Evolutionary conservation across 2,888 invertebrate species (phyloP), one percentile per base, ranked within the genome.

Genomic region (Atrina japonica): DNA sequence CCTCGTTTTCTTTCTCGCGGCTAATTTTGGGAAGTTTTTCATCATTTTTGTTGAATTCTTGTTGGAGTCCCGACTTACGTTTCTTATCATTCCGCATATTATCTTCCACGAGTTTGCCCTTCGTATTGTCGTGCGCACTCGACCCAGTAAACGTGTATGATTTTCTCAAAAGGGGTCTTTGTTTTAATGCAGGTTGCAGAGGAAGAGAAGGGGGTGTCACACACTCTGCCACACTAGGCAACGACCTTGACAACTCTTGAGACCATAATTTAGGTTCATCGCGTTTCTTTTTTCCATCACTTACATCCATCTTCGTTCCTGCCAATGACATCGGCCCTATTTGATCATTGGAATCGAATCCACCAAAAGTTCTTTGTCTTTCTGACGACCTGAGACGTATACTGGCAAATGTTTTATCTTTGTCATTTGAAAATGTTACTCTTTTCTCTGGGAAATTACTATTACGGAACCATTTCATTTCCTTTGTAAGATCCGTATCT

Each of bases 391-490:
- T 18, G 7, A 30, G 30, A 18, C 61, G 61, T 21, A 61, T 49
- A 21, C 49, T 49, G 11, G 49, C 41, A 18, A 49, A 49, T 16
- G 35, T 49, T 6, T 49, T 27, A 21, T 43, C 49, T 11, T 35
- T 35, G 5, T 35, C 35, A 5, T 5, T 35, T 14, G 27, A 25
- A 25, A 52, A 52, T n/a, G 61, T 30, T 21, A 49, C 16, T 11
- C 21, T 27, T 14, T 49, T 61, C 18, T 61, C 61, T 21, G 61
- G 61, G 16, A 61, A 41, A 18, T 49, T 27, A 30, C 49, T 61
- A 47, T 61, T 61, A 18, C 61, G 27, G 61, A 61, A 61, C 61
- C 61, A 61, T 21, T 61, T 61, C 61, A 61, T 61, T 25, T 61
- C 27, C 29, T 61, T 49, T n/a, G 49, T 21, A n/a, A 61, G 30